phyloP scores from a whole-genome alignment of 2,888 invertebrate species.

The Callinectes sapidus region DNA sequence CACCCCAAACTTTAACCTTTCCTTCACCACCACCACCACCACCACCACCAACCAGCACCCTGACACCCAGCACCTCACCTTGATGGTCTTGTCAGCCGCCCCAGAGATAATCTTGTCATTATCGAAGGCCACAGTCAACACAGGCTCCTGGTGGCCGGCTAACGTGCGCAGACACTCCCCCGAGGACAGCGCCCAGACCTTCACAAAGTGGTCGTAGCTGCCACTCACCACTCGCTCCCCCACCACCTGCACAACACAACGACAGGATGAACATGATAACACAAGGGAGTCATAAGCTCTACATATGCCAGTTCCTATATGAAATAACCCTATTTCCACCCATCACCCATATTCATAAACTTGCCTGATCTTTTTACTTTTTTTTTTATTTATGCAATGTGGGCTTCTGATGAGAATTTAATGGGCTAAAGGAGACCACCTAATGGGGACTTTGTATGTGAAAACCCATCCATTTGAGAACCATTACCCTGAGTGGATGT shows the following conservation, averaged over 20 bases:
- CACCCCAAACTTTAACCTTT: too few species aligned
- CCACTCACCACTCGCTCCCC: slow-evolving; percentile 77
- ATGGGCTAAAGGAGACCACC: too few species aligned
- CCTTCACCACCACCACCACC: slow-evolving; percentile 73
- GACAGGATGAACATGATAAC: too few species aligned
- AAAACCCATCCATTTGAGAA: too few species aligned
- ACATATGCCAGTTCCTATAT: neutral
- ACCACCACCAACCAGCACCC: slow-evolving; percentile 73
- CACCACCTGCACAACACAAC: slow-evolving; percentile 64
- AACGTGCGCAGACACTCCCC: slow-evolving; percentile 77
- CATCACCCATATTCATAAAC: too few species aligned
- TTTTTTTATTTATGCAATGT: too few species aligned
- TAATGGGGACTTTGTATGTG: too few species aligned
- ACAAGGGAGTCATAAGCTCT: neutral
- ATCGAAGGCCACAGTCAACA: slow-evolving; percentile 78
- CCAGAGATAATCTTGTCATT: slow-evolving; percentile 76
- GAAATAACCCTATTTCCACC: neutral
- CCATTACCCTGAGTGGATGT: too few species aligned
- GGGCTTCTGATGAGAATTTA: too few species aligned
- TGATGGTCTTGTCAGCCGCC: slow-evolving; percentile 77
- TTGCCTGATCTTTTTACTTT: too few species aligned
- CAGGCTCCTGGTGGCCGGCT: slow-evolving; percentile 77
- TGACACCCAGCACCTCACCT: slow-evolving; percentile 74
- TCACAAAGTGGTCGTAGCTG: slow-evolving; percentile 78
- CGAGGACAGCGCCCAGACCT: slow-evolving; percentile 77